Conservation (phyloP, 92 coral and sea anemone genomes). For the Palythoa grandiflora region DNA sequence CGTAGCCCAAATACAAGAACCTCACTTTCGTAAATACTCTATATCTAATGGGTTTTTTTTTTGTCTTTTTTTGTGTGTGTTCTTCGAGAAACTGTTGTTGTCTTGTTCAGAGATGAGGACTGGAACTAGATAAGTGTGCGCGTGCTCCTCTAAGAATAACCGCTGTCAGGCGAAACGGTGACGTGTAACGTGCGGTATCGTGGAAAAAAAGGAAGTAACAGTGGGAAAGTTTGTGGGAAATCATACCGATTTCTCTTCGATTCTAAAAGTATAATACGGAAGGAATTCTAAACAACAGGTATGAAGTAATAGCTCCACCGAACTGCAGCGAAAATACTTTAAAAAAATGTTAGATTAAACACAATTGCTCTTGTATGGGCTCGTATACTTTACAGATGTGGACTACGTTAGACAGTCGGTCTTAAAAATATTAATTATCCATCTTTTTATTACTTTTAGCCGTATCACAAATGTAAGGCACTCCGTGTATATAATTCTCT, state of each 20-base stretch:
- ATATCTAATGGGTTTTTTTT: not conserved
- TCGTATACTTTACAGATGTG: too few species aligned
- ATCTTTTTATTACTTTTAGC: too few species aligned
- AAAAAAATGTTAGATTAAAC: too few species aligned
- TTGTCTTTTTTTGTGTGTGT: not conserved
- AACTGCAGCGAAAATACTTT: not conserved
- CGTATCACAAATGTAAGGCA: too few species aligned
- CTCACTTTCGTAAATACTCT: too few species aligned
- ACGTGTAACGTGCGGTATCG: conserved; percentile 42
- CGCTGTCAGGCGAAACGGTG: conserved; percentile 38
- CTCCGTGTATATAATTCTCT: too few species aligned
- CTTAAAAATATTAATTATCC: too few species aligned
- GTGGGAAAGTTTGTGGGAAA: not conserved
- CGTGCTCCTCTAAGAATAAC: conserved; percentile 4
- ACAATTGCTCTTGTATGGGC: not conserved
- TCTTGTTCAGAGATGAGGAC: not conserved
- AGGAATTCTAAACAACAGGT: conserved; percentile 17
- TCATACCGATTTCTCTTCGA: conserved; percentile 39
- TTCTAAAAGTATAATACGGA: not conserved
- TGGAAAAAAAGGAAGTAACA: not conserved
- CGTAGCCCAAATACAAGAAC: too few species aligned
- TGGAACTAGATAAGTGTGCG: conserved; percentile 5
- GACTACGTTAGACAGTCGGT: too few species aligned
- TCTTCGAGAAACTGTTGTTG: not conserved
- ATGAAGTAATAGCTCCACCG: not conserved